Conservation (phyloP, 2,888 invertebrate species). For the Ecliptopera silaceata region DNA sequence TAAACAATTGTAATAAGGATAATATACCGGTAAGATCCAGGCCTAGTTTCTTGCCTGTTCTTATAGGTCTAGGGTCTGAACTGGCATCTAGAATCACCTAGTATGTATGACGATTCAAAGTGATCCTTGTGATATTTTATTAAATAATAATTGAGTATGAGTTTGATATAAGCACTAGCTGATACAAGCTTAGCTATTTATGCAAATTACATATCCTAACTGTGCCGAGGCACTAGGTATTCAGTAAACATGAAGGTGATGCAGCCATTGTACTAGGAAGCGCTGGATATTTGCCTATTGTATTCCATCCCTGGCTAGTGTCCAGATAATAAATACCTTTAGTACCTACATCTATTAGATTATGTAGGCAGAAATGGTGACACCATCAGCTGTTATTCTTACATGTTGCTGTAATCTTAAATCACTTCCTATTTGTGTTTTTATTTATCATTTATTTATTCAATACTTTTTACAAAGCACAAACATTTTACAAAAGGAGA, state of each 20-base stretch:
- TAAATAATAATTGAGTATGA: too few relatives aligned
- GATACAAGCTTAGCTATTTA: background rate
- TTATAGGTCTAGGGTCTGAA: too few relatives aligned
- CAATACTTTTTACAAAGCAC: too few relatives aligned
- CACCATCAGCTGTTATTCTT: conserved; percentile 20
- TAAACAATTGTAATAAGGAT: too few relatives aligned
- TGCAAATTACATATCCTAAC: conserved; percentile 32
- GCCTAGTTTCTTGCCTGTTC: too few relatives aligned
- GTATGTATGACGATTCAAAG: too few relatives aligned
- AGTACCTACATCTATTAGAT: conserved; percentile 15
- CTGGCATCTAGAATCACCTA: too few relatives aligned
- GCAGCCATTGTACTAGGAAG: conserved; percentile 70
- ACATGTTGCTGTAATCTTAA: background rate
- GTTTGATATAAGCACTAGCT: too few relatives aligned
- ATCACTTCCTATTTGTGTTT: background rate
- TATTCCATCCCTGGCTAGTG: conserved; percentile 54
- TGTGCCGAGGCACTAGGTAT: conserved; percentile 56
- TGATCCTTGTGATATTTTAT: too few relatives aligned
- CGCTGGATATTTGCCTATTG: conserved; percentile 68
- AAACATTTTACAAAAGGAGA: too few relatives aligned
- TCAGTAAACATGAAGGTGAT: conserved; percentile 58
- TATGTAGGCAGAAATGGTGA: conserved; percentile 15
- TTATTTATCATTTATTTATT: too few relatives aligned
- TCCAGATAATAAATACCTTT: conserved; percentile 54
- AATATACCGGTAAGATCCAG: too few relatives aligned